phyloP scores from a whole-genome alignment of 2,113 vertebrate species.

The Leucopsar rothschildi region DNA sequence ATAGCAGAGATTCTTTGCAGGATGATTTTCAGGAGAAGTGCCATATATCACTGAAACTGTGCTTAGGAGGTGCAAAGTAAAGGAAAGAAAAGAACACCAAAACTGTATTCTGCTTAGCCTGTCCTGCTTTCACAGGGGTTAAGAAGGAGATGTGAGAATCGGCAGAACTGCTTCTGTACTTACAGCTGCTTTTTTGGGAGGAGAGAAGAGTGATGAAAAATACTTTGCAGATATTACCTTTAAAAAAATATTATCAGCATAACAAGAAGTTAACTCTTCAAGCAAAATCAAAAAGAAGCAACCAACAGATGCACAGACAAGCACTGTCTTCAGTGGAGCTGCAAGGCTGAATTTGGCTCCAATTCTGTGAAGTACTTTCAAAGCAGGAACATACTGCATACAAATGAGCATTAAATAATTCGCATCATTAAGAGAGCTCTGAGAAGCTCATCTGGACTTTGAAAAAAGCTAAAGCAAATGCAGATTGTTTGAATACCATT shows the following conservation, averaged over 20 bases:
- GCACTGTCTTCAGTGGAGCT: conserved; percentile 12
- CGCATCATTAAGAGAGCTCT: conserved; percentile 30
- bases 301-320: conserved; percentile 15
- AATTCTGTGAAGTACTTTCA: conserved; percentile 30
- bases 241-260: not conserved
- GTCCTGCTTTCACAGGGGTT: not conserved
- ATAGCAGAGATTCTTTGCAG: not conserved
- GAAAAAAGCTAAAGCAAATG: conserved; percentile 45
- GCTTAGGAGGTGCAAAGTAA: conserved; percentile 23
- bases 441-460: conserved; percentile 46
- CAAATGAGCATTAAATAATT: conserved; percentile 62
- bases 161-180: not conserved
- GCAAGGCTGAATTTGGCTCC: conserved; percentile 40
- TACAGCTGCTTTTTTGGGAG: not conserved
- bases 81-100: not conserved
- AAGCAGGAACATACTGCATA: conserved; percentile 45
- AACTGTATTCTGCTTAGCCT: not conserved
- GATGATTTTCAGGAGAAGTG: not conserved
- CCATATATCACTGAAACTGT: not conserved
- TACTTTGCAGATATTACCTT: not conserved
- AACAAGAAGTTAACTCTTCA: not conserved
- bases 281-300: not conserved
- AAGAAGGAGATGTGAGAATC: not conserved
- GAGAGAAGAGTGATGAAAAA: not conserved
- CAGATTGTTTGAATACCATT: conserved; percentile 32